phyloP scores from a whole-genome alignment of 1,140 invertebrate species.

The Tetraneura akinire region DNA sequence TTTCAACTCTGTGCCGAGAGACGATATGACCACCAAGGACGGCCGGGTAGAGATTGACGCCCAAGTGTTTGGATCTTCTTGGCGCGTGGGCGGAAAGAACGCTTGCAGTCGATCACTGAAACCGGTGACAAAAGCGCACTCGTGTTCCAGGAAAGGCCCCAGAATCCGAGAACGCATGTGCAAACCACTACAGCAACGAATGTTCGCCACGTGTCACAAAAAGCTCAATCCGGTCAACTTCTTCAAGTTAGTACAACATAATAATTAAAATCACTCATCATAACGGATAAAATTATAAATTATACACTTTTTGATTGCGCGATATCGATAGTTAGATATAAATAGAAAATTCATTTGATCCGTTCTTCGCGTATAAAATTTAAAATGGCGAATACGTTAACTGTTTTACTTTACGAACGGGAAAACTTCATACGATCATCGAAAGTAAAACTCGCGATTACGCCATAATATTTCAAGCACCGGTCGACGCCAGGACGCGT shows the following conservation, averaged over 20 bases:
- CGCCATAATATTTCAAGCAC: no score
- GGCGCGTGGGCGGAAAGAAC: constrained; percentile 79
- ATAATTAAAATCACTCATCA: no score
- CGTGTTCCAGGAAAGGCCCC: constrained; percentile 57
- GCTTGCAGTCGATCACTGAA: constrained; percentile 81
- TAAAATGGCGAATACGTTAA: no score
- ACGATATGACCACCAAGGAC: constrained; percentile 72
- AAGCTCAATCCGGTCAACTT: constrained; percentile 77
- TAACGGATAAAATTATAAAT: no score
- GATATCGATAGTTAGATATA: no score
- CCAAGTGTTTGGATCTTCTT: constrained; percentile 78
- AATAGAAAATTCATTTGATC: no score
- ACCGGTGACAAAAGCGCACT: constrained; percentile 75
- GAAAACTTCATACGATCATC: no score
- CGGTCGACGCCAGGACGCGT: no score
- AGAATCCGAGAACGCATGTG: constrained; percentile 55
- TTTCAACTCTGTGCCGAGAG: constrained; percentile 78
- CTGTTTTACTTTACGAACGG: no score
- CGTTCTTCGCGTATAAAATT: no score
- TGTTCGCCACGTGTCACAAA: constrained; percentile 71
- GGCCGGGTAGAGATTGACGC: constrained; percentile 65
- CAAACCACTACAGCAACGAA: constrained; percentile 58
- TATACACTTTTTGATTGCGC: no score
- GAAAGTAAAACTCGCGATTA: no score
- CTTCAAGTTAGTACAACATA: constrained; percentile 69